phyloP scores from a whole-genome alignment of 2,797 vertebrate species.

The Peromyscus attwateri region DNA sequence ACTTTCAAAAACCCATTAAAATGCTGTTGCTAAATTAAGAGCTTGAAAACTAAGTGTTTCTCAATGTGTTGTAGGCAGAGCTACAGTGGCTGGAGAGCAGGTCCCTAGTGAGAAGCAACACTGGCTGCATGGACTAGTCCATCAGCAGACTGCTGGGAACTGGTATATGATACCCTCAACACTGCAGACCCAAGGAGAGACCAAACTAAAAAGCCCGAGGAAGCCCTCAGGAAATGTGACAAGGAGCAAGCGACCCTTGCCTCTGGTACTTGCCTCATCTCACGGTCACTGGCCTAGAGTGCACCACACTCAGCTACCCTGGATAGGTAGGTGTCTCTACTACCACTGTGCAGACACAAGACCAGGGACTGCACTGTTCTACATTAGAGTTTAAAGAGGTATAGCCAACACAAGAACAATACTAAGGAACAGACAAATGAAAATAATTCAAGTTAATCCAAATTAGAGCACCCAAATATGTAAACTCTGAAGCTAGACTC shows the following conservation, averaged over 20 bases:
- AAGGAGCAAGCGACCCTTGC: not conserved
- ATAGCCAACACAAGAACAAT: not conserved
- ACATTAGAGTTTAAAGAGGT: conserved; percentile 41
- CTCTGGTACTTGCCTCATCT: not conserved
- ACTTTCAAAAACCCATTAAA: conserved; percentile 6
- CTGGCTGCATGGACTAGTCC: not conserved
- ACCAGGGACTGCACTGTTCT: not conserved
- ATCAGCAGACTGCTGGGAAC: not conserved
- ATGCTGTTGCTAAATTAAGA: not conserved
- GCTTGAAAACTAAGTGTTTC: not conserved
- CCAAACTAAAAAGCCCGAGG: not conserved
- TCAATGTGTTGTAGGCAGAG: not conserved
- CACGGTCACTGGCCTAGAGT: not conserved
- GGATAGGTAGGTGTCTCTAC: not conserved
- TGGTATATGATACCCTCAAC: not conserved
- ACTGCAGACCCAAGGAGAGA: not conserved
- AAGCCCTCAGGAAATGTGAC: not conserved
- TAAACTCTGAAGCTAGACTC: not conserved
- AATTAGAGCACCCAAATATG: not conserved
- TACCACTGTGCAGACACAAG: not conserved
- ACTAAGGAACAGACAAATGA: conserved; percentile 19
- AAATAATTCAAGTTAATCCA: conserved; percentile 53
- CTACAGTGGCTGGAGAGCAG: not conserved
- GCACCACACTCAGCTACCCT: not conserved
- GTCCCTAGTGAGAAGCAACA: not conserved